Percentiles rank a stretch among this genome's conserved stretches.
These are phyloP conservation scores for Sphaeridia pumilis DNA, from an alignment of 2,888 invertebrate genomes.

Conservation along the genomic window DNA sequence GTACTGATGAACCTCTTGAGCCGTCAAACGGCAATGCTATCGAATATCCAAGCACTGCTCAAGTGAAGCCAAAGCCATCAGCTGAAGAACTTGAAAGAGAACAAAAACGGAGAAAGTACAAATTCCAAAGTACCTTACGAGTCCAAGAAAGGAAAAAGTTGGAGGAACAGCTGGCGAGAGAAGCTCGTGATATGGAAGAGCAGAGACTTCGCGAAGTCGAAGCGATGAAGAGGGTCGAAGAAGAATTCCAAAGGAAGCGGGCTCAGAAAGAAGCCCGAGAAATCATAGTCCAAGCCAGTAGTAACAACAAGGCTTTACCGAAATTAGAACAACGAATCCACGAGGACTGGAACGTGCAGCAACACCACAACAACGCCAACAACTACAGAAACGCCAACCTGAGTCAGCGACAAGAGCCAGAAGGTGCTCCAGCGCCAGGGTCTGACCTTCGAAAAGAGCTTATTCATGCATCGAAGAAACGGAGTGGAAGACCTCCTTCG, in stretches of 20 bases:
- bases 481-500: slow-evolving; percentile 17
- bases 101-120: slow-evolving; percentile 51
- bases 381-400: neutral
- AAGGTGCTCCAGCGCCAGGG: slow-evolving; percentile 36
- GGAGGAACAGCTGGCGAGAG: slow-evolving; percentile 61
- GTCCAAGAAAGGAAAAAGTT: slow-evolving; percentile 62
- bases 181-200: slow-evolving; percentile 55
- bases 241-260: slow-evolving; percentile 73
- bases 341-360: neutral
- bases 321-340: neutral
- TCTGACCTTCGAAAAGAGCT: slow-evolving; percentile 33
- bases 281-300: neutral
- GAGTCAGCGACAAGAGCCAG: slow-evolving; percentile 36
- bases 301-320: neutral
- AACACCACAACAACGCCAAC: neutral
- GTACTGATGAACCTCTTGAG: no score
- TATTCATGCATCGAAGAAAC: slow-evolving; percentile 31
- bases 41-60: no score
- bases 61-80: no score
- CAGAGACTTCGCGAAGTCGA: slow-evolving; percentile 64
- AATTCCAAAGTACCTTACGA: slow-evolving; percentile 72
- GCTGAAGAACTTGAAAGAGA: neutral
- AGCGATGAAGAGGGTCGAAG: slow-evolving; percentile 72
- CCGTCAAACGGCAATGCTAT: no score
- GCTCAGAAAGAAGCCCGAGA: slow-evolving; percentile 44